phyloP scores from a whole-genome alignment of 2,888 invertebrate genomes.

The Neocrepidodera transversa region DNA sequence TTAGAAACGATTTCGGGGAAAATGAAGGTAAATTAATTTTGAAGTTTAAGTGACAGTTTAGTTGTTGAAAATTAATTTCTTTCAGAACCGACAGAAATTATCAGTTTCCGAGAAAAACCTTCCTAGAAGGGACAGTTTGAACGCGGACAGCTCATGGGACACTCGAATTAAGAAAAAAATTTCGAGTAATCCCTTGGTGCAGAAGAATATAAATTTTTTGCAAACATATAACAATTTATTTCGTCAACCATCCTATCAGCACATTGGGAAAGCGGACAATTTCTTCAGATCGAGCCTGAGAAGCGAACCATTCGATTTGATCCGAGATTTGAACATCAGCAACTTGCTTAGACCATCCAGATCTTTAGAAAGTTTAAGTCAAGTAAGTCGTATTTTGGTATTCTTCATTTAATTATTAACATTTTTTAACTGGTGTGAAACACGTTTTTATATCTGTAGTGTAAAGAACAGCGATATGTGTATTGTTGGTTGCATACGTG shows the following conservation, averaged over 20 bases:
- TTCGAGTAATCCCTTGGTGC: conserved; percentile 43
- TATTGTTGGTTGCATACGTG: no score
- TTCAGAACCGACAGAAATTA: conserved; percentile 46
- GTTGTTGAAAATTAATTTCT: conserved; percentile 20
- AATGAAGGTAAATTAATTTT: conserved; percentile 15
- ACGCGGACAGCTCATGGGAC: conserved; percentile 34
- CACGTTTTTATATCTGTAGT: no score
- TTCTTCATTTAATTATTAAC: no score
- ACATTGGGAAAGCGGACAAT: conserved; percentile 54
- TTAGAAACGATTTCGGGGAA: conserved; percentile 4
- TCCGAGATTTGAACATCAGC: conserved; percentile 39
- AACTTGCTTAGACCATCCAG: conserved; percentile 28
- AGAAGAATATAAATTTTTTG: conserved; percentile 45
- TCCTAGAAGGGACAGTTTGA: conserved; percentile 31
- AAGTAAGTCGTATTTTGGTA: no score
- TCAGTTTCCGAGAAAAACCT: conserved; percentile 44
- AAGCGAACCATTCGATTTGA: conserved; percentile 51
- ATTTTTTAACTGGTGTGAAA: no score
- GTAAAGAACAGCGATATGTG: no score
- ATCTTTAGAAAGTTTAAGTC: conserved; percentile 24
- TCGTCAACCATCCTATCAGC: conserved; percentile 34
- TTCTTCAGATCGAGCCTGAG: conserved; percentile 54
- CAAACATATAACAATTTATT: conserved; percentile 46
- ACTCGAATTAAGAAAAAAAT: conserved; percentile 37
- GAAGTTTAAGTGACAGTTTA: conserved; percentile 11